These are phyloP conservation scores for Pseudorasbora parva DNA, from an alignment of 2,113 vertebrate genomes.

Conservation along the genomic window DNA sequence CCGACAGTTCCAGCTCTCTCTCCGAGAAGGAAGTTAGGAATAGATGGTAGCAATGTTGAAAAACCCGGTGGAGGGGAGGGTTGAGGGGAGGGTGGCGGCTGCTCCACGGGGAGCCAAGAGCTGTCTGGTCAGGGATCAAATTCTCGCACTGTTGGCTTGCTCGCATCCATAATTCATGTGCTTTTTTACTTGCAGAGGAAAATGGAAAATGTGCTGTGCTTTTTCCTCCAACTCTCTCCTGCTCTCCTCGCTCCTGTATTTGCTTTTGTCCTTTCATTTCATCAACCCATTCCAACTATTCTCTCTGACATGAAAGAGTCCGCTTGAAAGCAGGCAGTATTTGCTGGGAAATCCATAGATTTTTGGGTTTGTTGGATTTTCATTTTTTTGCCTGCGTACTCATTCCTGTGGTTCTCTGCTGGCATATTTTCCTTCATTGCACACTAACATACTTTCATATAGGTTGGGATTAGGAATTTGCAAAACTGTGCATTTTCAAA, in stretches of 20 bases:
- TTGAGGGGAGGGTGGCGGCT: too few relatives aligned
- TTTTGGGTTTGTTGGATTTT: slow-evolving; percentile 17
- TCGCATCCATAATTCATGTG: slow-evolving; percentile 60
- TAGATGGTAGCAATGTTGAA: slow-evolving; percentile 53
- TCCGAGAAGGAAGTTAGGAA: slow-evolving; percentile 39
- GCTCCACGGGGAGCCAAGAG: slow-evolving; percentile 55
- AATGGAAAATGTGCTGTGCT: slow-evolving; percentile 59
- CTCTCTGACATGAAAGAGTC: slow-evolving; percentile 40
- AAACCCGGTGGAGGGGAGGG: slow-evolving; percentile 41
- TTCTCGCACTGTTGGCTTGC: slow-evolving; percentile 57
- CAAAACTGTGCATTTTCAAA: background rate
- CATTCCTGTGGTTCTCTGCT: background rate
- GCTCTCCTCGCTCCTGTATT: slow-evolving; percentile 32
- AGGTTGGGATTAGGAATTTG: background rate
- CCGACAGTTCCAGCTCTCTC: slow-evolving; percentile 2
- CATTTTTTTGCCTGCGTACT: background rate
- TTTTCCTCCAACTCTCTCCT: slow-evolving; percentile 30
- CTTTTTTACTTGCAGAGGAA: slow-evolving; percentile 57
- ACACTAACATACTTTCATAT: background rate
- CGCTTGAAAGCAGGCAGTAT: slow-evolving; percentile 9
- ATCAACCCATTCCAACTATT: slow-evolving; percentile 24
- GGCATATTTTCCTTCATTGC: slow-evolving; percentile 18
- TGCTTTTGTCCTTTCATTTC: slow-evolving; percentile 49
- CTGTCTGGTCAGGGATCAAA: slow-evolving; percentile 62
- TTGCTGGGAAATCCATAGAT: slow-evolving; percentile 33